Base-by-base conservation (phyloP, 2,888 invertebrate genomes). In the Melanophora roralis region DNA sequence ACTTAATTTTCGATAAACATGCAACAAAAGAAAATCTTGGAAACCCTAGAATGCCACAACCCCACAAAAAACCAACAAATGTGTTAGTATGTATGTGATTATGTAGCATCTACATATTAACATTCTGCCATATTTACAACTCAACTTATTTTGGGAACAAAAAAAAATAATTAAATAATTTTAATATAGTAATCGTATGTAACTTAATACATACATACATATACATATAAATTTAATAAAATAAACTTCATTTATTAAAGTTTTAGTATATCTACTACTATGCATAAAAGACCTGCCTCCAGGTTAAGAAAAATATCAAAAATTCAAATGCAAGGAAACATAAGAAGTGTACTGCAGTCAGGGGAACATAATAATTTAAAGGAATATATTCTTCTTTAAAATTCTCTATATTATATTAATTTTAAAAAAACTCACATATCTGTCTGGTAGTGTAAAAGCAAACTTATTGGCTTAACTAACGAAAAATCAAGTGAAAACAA, bases 1-100 rank as follows among this genome's bases (percentile, higher is more conserved):
- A 85, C 85, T 85, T 85, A 85, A 85, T 85, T 85, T 85, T 84
- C 82, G 77, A 53, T 73, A 77, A 81, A 85, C 85, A 85, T 85
- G 85, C 85, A 83, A 85, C 47, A 34, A n/a, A n/a, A 60, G 14
- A 65, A 53, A 57, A 19, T 9, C 47, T 38, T 38, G 49, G 14
- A 59, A 57, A 9, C 27, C 40, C 21, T 9, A 45, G 16, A 36
- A 36, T 6, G 6, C 6, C 3, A 16, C 19, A 53, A 16, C 32
- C 16, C 32, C n/a, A 27, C 49, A 23, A 0, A 19, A 21, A n/a
- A 21, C 47, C 19, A 43, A 5, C 14, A 8, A 14, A 45, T 45
- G 16, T 8, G 5, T 9, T 12, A 49, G 3, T 36, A 36, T 36
- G 36, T 11, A 36, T 36, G 1, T 36, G 11, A 36, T 2, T 36